Conservation (phyloP, 1,140 invertebrate genomes). For the Drosophila novamexicana region DNA sequence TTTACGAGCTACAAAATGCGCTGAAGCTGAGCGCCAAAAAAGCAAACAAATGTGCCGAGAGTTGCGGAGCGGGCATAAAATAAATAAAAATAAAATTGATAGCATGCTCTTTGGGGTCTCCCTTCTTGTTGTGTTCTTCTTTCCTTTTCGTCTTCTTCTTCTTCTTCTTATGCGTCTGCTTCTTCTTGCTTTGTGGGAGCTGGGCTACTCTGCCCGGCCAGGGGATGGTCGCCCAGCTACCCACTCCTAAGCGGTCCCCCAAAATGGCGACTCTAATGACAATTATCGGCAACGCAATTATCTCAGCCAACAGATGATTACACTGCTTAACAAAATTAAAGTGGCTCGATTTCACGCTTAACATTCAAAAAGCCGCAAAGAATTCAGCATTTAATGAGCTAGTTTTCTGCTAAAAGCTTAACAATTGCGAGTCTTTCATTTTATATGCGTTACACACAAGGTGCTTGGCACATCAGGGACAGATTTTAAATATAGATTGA, state of each 20-base stretch:
- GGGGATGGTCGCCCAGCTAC: background rate
- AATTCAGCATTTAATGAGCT: background rate
- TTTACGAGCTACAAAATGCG: slow-evolving; percentile 80
- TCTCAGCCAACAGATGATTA: slow-evolving; percentile 32
- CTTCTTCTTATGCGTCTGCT: background rate
- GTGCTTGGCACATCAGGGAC: no score
- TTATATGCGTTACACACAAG: no score
- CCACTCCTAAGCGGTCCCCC: background rate
- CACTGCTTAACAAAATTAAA: slow-evolving; percentile 29
- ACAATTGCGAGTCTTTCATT: no score
- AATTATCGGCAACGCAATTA: slow-evolving; percentile 48
- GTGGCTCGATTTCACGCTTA: background rate
- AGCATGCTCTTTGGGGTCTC: slow-evolving; percentile 54
- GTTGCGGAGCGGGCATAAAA: slow-evolving; percentile 44
- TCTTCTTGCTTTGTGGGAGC: background rate
- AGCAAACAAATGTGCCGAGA: slow-evolving; percentile 63
- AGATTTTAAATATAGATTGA: no score
- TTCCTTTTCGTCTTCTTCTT: background rate
- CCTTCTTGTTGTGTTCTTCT: background rate
- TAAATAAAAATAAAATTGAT: slow-evolving; percentile 77
- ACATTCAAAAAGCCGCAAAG: background rate
- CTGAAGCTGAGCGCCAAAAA: slow-evolving; percentile 56
- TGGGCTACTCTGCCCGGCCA: background rate
- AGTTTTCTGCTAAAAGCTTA: no score
- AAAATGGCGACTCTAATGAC: slow-evolving; percentile 39